Evolutionary conservation across 2,888 invertebrate species (phyloP).

Genomic region (Lycaena phlaeas): DNA sequence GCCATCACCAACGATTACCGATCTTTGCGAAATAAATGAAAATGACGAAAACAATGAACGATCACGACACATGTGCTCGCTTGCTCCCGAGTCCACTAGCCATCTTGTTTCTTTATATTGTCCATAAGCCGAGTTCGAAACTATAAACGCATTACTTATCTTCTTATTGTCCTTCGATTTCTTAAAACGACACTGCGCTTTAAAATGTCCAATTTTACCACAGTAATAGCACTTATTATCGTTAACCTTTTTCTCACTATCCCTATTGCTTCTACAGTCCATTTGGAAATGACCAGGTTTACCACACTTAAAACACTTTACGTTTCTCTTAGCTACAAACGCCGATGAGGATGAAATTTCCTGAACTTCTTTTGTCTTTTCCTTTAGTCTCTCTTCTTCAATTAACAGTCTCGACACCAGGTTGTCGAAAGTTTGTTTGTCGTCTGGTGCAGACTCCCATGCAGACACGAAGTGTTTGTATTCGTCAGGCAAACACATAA

Average conservation of each 20-base stretch:
- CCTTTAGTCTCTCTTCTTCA: constrained; percentile 15
- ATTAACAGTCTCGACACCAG: constrained; percentile 14
- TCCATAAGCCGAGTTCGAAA: background rate
- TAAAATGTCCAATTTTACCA: constrained; percentile 10
- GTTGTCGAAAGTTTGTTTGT: constrained; percentile 14
- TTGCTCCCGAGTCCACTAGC: constrained; percentile 22
- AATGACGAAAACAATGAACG: constrained; percentile 18
- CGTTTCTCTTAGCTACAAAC: constrained; percentile 5
- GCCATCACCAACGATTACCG: constrained; percentile 19
- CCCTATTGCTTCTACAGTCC: constrained; percentile 2
- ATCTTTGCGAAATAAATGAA: constrained; percentile 3
- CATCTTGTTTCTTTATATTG: constrained; percentile 17
- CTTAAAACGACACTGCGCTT: constrained; percentile 1
- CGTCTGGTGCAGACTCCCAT: too few relatives aligned
- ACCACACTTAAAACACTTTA: constrained; percentile 8
- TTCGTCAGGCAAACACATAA: constrained; percentile 26
- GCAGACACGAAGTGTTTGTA: constrained; percentile 33
- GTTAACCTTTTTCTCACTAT: background rate
- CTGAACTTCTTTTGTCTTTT: background rate
- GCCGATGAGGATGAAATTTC: constrained; percentile 1
- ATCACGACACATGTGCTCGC: constrained; percentile 22
- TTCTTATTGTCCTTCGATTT: background rate
- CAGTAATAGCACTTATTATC: constrained; percentile 10
- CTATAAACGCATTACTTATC: background rate
- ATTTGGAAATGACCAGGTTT: constrained; percentile 4